Evolutionary conservation across 2,113 vertebrate genomes (phyloP).

Genomic region (Furnarius figulus): DNA sequence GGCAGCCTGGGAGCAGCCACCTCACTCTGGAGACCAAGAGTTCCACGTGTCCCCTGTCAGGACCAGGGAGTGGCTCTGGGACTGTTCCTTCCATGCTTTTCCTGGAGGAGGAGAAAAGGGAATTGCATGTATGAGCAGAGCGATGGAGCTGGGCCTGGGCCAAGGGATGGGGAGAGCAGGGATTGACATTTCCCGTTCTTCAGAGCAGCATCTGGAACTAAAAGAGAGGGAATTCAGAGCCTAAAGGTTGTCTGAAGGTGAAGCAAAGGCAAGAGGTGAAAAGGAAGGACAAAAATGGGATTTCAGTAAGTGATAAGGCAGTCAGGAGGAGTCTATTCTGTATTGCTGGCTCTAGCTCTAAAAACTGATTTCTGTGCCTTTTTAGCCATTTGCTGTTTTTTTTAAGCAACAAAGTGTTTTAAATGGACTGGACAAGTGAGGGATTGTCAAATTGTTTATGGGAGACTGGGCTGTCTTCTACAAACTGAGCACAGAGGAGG

Average conservation of each 20-base stretch:
- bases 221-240: not conserved
- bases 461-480: not conserved
- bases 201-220: not conserved
- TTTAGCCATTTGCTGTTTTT: not conserved
- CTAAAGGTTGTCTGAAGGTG: not conserved
- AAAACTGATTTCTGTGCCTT: not conserved
- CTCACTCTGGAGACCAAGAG: not conserved
- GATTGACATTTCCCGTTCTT: not conserved
- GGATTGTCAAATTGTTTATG: not conserved
- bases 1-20: not conserved
- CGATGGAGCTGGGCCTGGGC: no score
- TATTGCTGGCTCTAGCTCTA: not conserved
- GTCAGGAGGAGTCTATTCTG: not conserved
- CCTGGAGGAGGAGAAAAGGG: not conserved
- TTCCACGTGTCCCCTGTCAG: not conserved
- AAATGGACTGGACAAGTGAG: not conserved
- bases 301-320: not conserved
- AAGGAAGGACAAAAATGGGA: not conserved
- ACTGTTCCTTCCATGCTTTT: rapidly evolving
- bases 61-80: not conserved
- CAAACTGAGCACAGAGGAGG: not conserved
- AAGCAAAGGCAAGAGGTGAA: not conserved
- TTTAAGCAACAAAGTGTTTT: not conserved
- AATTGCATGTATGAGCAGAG: no score
- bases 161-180: not conserved